A percentile compares a stretch with the other conserved stretches of the same genome.
phyloP scores from a whole-genome alignment of 2,888 invertebrate genomes.

The Liposcelis brunnea region DNA sequence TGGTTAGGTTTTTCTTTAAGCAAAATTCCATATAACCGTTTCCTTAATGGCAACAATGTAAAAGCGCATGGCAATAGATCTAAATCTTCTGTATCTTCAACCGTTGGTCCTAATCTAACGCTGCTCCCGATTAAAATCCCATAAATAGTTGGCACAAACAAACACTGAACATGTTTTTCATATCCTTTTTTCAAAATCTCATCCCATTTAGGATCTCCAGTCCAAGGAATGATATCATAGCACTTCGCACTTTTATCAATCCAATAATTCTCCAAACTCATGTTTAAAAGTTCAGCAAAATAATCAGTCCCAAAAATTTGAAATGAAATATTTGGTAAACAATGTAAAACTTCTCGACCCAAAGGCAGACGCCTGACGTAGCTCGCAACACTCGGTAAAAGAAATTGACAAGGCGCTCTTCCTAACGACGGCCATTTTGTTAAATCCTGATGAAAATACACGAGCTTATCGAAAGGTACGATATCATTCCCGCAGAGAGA shows the following conservation, averaged over 20 bases:
- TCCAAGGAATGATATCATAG: no score
- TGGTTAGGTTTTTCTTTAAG: conserved; percentile 17
- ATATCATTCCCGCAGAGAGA: conserved; percentile 21
- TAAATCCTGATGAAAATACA: no score
- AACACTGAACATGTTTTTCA: background rate
- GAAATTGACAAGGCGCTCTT: no score
- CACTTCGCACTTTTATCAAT: no score
- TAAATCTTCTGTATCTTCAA: conserved; percentile 18
- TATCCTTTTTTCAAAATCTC: conserved; percentile 12
- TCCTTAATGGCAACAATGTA: conserved; percentile 18
- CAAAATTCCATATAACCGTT: conserved; percentile 20
- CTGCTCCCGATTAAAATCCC: conserved; percentile 18
- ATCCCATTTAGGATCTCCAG: conserved; percentile 12
- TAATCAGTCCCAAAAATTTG: no score
- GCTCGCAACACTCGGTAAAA: no score
- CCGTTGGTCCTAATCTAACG: conserved; percentile 20
- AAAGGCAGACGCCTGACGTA: no score
- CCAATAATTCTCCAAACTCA: no score
- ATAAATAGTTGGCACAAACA: conserved; percentile 12
- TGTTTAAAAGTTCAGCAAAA: no score
- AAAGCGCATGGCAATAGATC: conserved; percentile 15
- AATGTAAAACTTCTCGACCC: no score
- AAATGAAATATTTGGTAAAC: no score
- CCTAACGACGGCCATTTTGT: no score
- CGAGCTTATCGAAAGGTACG: background rate